Percentiles rank a stretch among this genome's conserved stretches.
Conservation (phyloP, 1,140 invertebrate genomes). For the Oppia nitens region DNA sequence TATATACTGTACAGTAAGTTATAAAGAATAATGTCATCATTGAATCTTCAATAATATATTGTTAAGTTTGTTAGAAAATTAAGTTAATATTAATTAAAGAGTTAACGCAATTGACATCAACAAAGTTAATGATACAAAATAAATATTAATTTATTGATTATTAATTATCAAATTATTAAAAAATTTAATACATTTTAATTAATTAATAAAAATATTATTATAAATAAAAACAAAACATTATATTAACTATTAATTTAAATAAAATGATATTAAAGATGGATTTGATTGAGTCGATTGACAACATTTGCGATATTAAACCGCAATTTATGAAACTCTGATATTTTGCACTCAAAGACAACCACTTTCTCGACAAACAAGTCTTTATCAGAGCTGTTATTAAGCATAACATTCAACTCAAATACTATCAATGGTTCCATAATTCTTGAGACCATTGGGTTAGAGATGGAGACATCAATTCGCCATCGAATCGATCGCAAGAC, state of each 20-base stretch:
- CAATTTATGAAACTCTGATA: background rate
- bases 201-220: no score
- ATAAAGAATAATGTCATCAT: no score
- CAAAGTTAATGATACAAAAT: no score
- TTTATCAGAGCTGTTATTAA: background rate
- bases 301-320: background rate
- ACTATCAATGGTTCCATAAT: background rate
- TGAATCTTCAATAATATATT: no score
- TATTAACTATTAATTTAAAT: background rate
- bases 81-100: no score
- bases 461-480: background rate
- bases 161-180: no score
- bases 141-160: no score
- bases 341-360: background rate
- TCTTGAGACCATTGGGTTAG: background rate
- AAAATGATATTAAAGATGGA: background rate
- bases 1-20: no score
- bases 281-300: background rate
- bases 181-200: no score
- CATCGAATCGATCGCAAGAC: background rate
- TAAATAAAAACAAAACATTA: no score
- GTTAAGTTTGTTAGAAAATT: no score
- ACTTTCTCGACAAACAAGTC: background rate
- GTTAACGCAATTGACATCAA: no score
- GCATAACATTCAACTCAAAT: background rate